Base-by-base conservation (phyloP, 2,797 vertebrate species). In the Lates japonicus region DNA sequence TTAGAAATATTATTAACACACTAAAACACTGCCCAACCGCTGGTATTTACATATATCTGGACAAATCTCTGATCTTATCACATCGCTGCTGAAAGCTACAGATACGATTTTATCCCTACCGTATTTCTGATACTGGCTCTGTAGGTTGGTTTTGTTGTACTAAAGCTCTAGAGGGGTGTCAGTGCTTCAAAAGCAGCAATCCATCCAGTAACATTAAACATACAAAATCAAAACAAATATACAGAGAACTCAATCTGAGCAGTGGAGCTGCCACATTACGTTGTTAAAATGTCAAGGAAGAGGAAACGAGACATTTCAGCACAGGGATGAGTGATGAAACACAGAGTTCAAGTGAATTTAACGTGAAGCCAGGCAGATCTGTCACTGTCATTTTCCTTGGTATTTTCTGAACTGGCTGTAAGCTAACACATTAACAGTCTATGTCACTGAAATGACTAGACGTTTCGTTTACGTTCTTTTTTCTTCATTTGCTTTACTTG, bases 281-380 rank as follows among this genome's bases (percentile, higher is more conserved):
- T 70, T 73, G 75, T 85, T 76, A 76, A 87, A 84, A 84, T 82
- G 78, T 88, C 82, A 84, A 20, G 19, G 55, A 73, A 65, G 39
- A 74, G 59, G 61, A 70, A 76, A 60, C 10, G 0, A 74, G 78
- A 78, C 55, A 33, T 29, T 76, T 84, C 29, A 52, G 65, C 52
- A 3, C 60, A 13, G 52, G 69, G 59, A 41, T 80, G 86, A 82
- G 82, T 62, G 76, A 90, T 86, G 84, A 84, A 83, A 81, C 76
- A 41, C 77, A 61, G 69, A 59, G 39, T 82, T 87, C 41, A 25
- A 84, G 73, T 19, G 71, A 77, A 72, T 82, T 74, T 74, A 76
- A 65, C 20, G 20, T 52, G 29, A 66, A 70, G 64, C 46, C 52
- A 5, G 48, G 66, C n/a, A 12, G 61, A 80, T 87, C 39, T 55